phyloP scores from a whole-genome alignment of 2,113 vertebrate genomes.

The Corythornis madagascariensis region DNA sequence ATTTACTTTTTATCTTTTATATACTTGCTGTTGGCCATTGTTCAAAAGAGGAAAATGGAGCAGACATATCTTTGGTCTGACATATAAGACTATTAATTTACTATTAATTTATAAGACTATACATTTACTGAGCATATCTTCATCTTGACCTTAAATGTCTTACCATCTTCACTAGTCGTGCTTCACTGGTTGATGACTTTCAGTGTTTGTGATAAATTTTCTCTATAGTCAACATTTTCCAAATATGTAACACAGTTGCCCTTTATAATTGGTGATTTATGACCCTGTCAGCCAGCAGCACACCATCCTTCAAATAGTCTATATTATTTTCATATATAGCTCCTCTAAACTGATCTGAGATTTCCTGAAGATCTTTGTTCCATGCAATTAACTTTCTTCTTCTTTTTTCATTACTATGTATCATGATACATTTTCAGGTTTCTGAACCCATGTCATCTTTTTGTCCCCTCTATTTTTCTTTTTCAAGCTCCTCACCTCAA shows the following conservation, averaged over 20 bases:
- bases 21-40: not conserved
- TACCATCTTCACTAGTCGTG: not conserved
- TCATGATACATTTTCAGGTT: not conserved
- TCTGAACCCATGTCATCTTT: not conserved
- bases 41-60: not conserved
- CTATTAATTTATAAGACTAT: too few relatives aligned
- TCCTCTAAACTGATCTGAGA: not conserved
- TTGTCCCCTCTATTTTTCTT: not conserved
- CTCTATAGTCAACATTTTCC: not conserved
- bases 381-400: not conserved
- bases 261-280: not conserved
- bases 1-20: not conserved
- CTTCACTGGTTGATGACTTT: not conserved
- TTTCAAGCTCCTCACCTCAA: not conserved
- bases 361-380: not conserved
- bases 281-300: not conserved
- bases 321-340: not conserved
- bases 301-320: not conserved
- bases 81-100: not conserved
- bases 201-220: not conserved
- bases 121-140: not conserved
- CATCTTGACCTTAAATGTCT: not conserved
- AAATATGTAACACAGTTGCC: not conserved
- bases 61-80: not conserved
- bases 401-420: not conserved